Evolutionary conservation across 2,113 vertebrate species (phyloP), one percentile per base, ranked within the genome.

Genomic region (Chascanopsetta lugubris): DNA sequence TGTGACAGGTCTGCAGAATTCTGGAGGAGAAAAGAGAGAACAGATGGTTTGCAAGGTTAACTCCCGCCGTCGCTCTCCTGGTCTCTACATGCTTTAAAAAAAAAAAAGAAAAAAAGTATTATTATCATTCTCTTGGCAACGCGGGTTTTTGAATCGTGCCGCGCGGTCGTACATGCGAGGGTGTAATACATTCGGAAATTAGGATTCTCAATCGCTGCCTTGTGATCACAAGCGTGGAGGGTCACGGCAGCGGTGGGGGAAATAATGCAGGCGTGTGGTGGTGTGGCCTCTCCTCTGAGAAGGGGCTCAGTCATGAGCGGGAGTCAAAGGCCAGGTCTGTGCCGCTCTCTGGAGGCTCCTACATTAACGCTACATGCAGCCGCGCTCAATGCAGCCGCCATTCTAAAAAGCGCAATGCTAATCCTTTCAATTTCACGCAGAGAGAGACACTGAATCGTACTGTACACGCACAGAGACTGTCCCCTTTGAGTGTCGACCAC

Each of bases 1-100:
- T 95, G 42, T 98, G 94, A 86, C 96, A 98, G 72, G 89, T 97
- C 87, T 95, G 96, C 67, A 99, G 93, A 74, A 93, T 88, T 85
- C 97, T 94, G 84, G 76, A 80, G 72, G 75, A 64, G 78, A 62
- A 87, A 87, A 91, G 76, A 83, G 82, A 79, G 75, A 92, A 90
- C 91, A 91, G 89, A 93, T 92, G 91, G 85, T 84, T n/a, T 68
- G 77, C 45, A 83, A 82, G 79, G 73, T 75, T 88, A 75, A 6
- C 70, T 76, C 54, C 63, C 73, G 71, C 12, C 48, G 61, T 67
- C 9, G 6, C 60, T 62, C 46, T 27, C 30, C 51, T 46, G 60
- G 71, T 75, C 34, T 26, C 29, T 38, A 32, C 8, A 30, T 63
- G 43, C 38, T 60, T 66, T 71, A n/a, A n/a, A n/a, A n/a, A n/a